phyloP scores from a whole-genome alignment of 2,888 invertebrate species.

The Piscicola geometra region DNA sequence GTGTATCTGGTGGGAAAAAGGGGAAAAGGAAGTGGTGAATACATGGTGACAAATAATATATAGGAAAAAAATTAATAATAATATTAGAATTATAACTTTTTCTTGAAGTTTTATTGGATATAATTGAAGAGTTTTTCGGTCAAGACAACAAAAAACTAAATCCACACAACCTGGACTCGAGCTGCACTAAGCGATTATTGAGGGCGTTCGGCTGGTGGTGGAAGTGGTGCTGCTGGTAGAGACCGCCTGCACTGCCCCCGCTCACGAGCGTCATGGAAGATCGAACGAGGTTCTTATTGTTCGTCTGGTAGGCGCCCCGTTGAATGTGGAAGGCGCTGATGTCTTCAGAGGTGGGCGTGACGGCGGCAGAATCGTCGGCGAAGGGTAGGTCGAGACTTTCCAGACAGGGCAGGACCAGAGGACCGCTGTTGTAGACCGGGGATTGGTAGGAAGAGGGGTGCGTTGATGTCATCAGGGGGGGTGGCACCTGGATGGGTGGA shows the following conservation, averaged over 20 bases:
- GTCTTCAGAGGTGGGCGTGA: slow-evolving; percentile 92
- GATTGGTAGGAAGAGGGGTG: slow-evolving; percentile 16
- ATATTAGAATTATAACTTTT: too few relatives aligned
- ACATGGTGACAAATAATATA: too few relatives aligned
- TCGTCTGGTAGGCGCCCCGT: slow-evolving; percentile 29
- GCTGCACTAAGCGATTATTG: slow-evolving; percentile 21
- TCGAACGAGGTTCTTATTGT: slow-evolving; percentile 1
- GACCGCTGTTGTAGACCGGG: slow-evolving; percentile 60
- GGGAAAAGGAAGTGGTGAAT: too few relatives aligned
- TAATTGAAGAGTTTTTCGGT: too few relatives aligned
- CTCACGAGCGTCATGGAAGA: slow-evolving; percentile 27
- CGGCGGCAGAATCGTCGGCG: slow-evolving; percentile 38
- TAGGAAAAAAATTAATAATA: too few relatives aligned
- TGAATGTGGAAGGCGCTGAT: slow-evolving; percentile 46
- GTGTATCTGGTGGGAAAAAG: slow-evolving; percentile 4
- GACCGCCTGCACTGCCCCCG: slow-evolving; percentile 20
- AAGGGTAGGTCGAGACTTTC: slow-evolving; percentile 39
- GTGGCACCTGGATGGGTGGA: not conserved
- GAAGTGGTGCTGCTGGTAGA: slow-evolving; percentile 13
- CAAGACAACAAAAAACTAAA: too few relatives aligned
- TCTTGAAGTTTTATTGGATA: too few relatives aligned
- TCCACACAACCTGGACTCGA: slow-evolving; percentile 22
- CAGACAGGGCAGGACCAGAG: slow-evolving; percentile 37
- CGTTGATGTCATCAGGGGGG: not conserved
- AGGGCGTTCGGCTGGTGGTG: not conserved